Evolutionary conservation across 2,113 vertebrate genomes (phyloP).

Genomic region (Pollimyrus isidori): DNA sequence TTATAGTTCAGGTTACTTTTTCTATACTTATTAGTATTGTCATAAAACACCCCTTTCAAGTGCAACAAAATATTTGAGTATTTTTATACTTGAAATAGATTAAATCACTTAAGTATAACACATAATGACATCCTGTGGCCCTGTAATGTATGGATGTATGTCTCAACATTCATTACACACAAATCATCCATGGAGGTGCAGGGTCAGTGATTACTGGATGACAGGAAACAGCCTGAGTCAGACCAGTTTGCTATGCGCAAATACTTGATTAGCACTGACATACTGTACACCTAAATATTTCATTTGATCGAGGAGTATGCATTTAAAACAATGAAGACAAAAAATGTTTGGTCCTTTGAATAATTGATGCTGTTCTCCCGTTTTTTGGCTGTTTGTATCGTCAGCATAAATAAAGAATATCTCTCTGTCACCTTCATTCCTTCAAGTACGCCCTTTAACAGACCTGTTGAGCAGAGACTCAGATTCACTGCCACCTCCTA

Average conservation of each 20-base stretch:
- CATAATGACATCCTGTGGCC: background rate
- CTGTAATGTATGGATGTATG: background rate
- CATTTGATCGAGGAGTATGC: background rate
- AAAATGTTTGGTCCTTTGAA: background rate
- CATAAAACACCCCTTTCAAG: background rate
- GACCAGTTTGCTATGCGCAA: background rate
- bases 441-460: background rate
- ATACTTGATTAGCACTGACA: background rate
- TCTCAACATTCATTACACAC: background rate
- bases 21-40: background rate
- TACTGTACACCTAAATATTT: background rate
- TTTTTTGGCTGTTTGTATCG: background rate
- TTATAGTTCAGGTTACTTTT: background rate
- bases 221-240: background rate
- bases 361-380: background rate
- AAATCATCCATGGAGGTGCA: background rate
- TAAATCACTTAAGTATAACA: background rate
- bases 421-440: background rate
- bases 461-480: background rate
- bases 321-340: background rate
- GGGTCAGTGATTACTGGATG: background rate
- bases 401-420: background rate
- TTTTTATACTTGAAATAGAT: background rate
- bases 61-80: background rate
- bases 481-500: background rate